phyloP scores from a whole-genome alignment of 37 sponge, comb jelly and placozoan genomes.

The Mnemiopsis leidyi region DNA sequence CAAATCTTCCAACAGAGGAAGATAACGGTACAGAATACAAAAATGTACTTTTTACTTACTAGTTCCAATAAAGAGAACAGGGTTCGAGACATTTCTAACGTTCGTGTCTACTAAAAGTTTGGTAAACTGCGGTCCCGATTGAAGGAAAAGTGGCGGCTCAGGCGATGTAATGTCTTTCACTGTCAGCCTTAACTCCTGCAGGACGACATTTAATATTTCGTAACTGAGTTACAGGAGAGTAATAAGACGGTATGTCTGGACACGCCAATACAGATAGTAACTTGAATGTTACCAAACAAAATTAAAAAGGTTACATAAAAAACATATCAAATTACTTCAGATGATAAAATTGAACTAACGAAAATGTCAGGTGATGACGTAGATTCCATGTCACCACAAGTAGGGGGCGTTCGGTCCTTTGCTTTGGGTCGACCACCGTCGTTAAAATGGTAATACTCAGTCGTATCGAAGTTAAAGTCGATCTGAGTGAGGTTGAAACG shows the following conservation, averaged over 20 bases:
- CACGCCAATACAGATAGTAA: too few relatives aligned
- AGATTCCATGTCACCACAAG: neutral
- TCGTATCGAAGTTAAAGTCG: neutral
- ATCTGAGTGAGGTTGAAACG: slow-evolving; percentile 5
- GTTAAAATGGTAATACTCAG: neutral
- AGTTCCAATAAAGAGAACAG: slow-evolving; percentile 47
- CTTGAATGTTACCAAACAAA: too few relatives aligned
- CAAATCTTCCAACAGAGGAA: too few relatives aligned
- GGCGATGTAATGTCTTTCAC: neutral
- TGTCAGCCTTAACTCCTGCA: neutral
- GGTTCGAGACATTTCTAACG: neutral
- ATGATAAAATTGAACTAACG: too few relatives aligned
- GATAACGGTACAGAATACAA: too few relatives aligned
- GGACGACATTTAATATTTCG: too few relatives aligned
- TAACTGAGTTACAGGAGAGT: too few relatives aligned
- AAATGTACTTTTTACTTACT: too few relatives aligned
- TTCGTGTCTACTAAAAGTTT: neutral
- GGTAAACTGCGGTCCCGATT: slow-evolving; percentile 33
- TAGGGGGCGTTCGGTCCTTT: neutral
- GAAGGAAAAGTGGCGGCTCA: neutral
- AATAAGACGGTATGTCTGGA: too few relatives aligned
- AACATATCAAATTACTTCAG: too few relatives aligned
- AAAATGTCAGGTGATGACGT: neutral
- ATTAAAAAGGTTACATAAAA: too few relatives aligned
- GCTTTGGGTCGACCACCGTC: neutral